Conservation (phyloP, 2,888 invertebrate genomes). For the Gerosis bhagava region DNA sequence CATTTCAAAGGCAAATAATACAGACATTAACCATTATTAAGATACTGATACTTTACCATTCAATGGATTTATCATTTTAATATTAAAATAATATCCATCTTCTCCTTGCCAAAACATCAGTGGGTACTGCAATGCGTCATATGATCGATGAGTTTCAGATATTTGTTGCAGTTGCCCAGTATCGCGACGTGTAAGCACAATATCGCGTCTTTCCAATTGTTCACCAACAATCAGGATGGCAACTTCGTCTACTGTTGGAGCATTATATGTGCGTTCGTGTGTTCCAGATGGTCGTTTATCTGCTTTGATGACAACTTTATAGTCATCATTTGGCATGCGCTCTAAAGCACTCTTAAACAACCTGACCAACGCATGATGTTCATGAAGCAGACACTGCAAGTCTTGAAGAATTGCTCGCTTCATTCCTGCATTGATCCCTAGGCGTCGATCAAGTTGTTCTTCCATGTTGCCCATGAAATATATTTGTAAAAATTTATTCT, state of each 20-base stretch:
- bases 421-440: conserved; percentile 33
- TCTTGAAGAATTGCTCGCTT: conserved; percentile 41
- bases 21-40: too few relatives aligned
- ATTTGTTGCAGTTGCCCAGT: conserved; percentile 6
- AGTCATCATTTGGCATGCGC: too few relatives aligned
- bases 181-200: conserved; percentile 28
- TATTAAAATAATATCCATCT: too few relatives aligned
- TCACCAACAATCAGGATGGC: conserved; percentile 39
- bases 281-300: too few relatives aligned
- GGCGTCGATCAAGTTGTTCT: not conserved
- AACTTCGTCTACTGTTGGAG: conserved; percentile 40
- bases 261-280: conserved; percentile 38
- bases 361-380: conserved; percentile 38
- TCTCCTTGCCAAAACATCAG: conserved; percentile 2
- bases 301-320: conserved; percentile 43
- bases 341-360: conserved; percentile 36
- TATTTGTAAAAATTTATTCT: conserved; percentile 40
- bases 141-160: conserved; percentile 3
- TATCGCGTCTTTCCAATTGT: conserved; percentile 28
- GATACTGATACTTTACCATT: too few relatives aligned
- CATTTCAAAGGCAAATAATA: too few relatives aligned
- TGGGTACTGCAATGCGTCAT: conserved; percentile 5
- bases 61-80: too few relatives aligned
- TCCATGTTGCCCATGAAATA: conserved; percentile 30
- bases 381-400: conserved; percentile 35